Evolutionary conservation across 35 echinoderm and acorn worm species (phyloP).

Genomic region (Anneissia japonica): DNA sequence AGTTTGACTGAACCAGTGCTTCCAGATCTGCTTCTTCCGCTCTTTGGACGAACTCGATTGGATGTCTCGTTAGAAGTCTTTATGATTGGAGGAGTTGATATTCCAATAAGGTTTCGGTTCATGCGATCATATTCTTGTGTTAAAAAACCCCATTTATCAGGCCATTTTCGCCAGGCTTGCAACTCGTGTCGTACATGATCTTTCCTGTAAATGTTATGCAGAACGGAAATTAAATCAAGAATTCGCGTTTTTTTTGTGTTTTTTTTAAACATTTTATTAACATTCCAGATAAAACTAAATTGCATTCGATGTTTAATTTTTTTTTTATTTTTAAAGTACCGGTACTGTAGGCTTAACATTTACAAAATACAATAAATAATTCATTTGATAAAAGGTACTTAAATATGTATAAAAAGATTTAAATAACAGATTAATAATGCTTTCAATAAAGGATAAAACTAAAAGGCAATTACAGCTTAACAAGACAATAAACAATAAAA

Average conservation of each 20-base stretch:
- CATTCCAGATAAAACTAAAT: neutral
- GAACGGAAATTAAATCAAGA: neutral
- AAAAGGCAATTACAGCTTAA: too few species aligned
- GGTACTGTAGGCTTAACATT: too few species aligned
- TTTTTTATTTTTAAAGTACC: too few species aligned
- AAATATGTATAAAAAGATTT: too few species aligned
- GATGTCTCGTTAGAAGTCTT: neutral
- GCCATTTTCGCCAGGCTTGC: constrained; percentile 85
- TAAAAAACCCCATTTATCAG: constrained; percentile 83
- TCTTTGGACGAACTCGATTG: neutral
- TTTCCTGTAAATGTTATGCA: constrained; percentile 60
- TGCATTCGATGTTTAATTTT: neutral
- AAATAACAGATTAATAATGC: too few species aligned
- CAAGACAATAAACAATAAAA: too few species aligned
- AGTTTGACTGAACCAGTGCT: neutral
- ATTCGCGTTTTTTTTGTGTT: neutral
- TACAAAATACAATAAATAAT: too few species aligned
- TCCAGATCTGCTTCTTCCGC: neutral
- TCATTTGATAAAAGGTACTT: too few species aligned
- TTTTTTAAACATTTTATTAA: too few species aligned
- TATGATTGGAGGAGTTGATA: constrained; percentile 40
- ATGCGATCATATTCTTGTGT: constrained; percentile 74
- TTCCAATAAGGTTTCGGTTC: constrained; percentile 63
- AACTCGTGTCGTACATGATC: constrained; percentile 92
- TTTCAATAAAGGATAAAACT: too few species aligned